Evolutionary conservation across 2,888 invertebrate genomes (phyloP), one percentile per base, ranked within the genome.

Genomic region (Argyresthia albistria): DNA sequence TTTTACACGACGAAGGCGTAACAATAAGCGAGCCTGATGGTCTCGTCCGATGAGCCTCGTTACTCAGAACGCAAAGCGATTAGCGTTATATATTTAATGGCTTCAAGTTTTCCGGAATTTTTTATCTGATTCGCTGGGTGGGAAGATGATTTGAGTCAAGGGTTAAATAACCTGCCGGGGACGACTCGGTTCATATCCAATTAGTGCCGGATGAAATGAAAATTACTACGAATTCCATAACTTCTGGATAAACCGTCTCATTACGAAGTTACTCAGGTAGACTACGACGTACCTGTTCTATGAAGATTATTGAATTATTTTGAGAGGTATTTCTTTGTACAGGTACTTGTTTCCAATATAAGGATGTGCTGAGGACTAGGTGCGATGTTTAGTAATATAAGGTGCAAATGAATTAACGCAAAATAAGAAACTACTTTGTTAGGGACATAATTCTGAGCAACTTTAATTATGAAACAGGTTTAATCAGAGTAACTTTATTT

Each of bases 11-110:
- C 67, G 11, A 35, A 47, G 47, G 42, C 42, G 25, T 25, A 42
- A 75, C 73, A 76, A 75, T 73, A 77, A 75, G 72, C 69, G 70
- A 67, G 62, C 74, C 68, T 73, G 75, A 76, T 73, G 73, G 65
- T 67, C 66, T 64, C 63, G 61, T 60, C 66, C 67, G 62, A 62
- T 64, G 67, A 61, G 68, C 64, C 65, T 68, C 73, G 70, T 76
- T 73, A 73, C 67, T 73, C 70, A 61, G 61, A 75, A 80, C 74
- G 73, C 62, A 59, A 59, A 54, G 56, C 76, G 69, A 80, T 81
- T 78, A 77, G 71, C 69, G 65, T 74, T 71, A 63, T 37, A 70
- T 76, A 46, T 53, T 53, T 53, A 53, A 43, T 49, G 35, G 52
- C 35, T 15, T 42, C 25, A 16, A 46, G 46, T 46, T 52, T 52